phyloP scores from a whole-genome alignment of 2,888 invertebrate genomes.

The Cetonia aurata region DNA sequence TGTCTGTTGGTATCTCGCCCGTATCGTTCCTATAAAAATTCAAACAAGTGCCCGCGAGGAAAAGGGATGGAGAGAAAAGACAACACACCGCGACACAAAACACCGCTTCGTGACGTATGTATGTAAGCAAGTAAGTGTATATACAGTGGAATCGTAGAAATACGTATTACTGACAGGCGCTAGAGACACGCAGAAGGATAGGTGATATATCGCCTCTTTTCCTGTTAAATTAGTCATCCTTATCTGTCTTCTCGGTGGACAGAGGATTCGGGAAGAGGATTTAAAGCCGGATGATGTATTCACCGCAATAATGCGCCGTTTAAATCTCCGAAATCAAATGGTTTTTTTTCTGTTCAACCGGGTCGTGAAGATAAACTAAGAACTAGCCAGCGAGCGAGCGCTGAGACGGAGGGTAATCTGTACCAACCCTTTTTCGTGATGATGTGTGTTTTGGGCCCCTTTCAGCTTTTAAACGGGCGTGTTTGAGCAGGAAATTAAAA shows the following conservation, averaged over 20 bases:
- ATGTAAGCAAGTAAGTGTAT: not conserved
- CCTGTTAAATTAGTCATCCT: conserved; percentile 37
- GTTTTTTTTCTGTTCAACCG: conserved; percentile 12
- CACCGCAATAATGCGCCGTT: conserved; percentile 34
- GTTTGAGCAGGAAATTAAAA: conserved; percentile 37
- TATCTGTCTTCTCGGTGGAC: conserved; percentile 40
- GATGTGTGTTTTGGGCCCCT: conserved; percentile 33
- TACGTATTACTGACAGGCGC: not conserved
- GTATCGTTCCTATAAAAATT: conserved; percentile 33
- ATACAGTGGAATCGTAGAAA: not conserved
- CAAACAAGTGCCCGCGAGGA: conserved; percentile 26
- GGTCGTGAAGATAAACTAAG: conserved; percentile 25
- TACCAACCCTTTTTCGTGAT: conserved; percentile 31
- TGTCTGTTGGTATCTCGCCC: conserved; percentile 17
- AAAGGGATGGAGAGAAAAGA: not conserved
- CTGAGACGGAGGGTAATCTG: conserved; percentile 15
- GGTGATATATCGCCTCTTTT: conserved; percentile 31
- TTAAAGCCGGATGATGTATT: conserved; percentile 39
- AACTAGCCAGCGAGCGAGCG: not conserved
- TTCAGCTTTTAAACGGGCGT: conserved; percentile 20
- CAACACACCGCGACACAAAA: conserved; percentile 27
- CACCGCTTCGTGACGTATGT: not conserved
- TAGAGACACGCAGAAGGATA: not conserved
- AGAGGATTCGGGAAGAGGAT: conserved; percentile 30
- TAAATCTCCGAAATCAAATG: conserved; percentile 40